phyloP scores from a whole-genome alignment of 2,888 invertebrate species.

The Leptinotarsa haldemani region DNA sequence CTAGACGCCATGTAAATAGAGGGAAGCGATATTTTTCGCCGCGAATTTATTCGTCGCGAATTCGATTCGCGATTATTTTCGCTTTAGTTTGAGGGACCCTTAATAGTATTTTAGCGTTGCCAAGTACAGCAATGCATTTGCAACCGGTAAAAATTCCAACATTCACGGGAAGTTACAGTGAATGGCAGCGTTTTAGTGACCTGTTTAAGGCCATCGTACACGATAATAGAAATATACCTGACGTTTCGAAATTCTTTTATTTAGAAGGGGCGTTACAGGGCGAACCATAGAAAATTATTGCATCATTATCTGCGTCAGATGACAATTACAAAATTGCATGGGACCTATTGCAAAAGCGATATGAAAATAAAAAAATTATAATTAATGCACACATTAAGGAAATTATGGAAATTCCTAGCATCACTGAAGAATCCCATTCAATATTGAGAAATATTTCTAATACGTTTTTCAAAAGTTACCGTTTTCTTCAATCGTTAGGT shows the following conservation, averaged over 20 bases:
- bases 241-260: conserved; percentile 31
- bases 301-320: conserved; percentile 17
- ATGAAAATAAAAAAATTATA: conserved; percentile 18
- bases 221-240: conserved; percentile 16
- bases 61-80: no score
- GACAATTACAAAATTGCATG: conserved; percentile 14
- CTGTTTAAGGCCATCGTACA: conserved; percentile 26
- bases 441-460: conserved; percentile 11
- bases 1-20: no score
- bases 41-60: no score
- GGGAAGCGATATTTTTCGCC: no score
- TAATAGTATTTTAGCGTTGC: background rate
- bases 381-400: conserved; percentile 18
- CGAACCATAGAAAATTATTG: conserved; percentile 18
- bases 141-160: conserved; percentile 19
- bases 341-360: conserved; percentile 18
- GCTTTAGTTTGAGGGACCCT: no score
- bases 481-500: conserved; percentile 8
- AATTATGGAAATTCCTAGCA: conserved; percentile 10
- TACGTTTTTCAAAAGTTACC: conserved; percentile 16
- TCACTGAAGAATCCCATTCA: conserved; percentile 19
- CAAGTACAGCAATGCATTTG: background rate
- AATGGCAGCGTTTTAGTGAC: conserved; percentile 28
- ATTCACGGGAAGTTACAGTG: conserved; percentile 24
- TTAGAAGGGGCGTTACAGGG: conserved; percentile 27